Percentiles rank a stretch among this genome's conserved stretches.
Evolutionary conservation across 92 coral and sea anemone species (phyloP).

Genomic region (Pocillopora grandis): DNA sequence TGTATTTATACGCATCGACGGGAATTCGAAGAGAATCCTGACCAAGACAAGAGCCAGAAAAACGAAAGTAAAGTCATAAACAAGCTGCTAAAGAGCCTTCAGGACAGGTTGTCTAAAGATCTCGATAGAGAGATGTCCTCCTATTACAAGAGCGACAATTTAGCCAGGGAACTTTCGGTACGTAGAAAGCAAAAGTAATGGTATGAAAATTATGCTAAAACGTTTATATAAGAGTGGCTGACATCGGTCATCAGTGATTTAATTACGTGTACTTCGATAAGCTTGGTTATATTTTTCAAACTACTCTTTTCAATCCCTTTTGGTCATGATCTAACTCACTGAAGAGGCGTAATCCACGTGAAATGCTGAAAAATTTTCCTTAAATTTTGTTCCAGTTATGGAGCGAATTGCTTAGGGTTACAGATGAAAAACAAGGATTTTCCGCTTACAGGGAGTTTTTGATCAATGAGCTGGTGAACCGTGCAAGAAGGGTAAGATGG

Average conservation of each 20-base stretch:
- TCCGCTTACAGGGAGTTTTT: not conserved
- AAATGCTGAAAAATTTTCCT: too few species aligned
- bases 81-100: not conserved
- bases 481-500: conserved; percentile 7
- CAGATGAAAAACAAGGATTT: conserved; percentile 14
- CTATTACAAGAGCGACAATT: not conserved
- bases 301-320: too few species aligned
- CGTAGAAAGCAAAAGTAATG: not conserved
- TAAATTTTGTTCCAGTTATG: not conserved
- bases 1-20: not conserved
- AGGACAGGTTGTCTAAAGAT: not conserved
- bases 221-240: too few species aligned
- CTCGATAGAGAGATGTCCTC: not conserved
- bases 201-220: too few species aligned
- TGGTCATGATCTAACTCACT: too few species aligned
- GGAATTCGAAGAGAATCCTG: not conserved
- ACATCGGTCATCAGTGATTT: too few species aligned
- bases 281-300: too few species aligned
- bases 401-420: conserved; percentile 1
- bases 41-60: not conserved
- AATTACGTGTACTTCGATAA: too few species aligned
- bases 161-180: not conserved
- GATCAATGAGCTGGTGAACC: not conserved
- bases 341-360: too few species aligned
- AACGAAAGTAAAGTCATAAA: not conserved